These are phyloP conservation scores for Lucinisca nassula DNA, from an alignment of 2,888 invertebrate genomes.

Conservation along the genomic window DNA sequence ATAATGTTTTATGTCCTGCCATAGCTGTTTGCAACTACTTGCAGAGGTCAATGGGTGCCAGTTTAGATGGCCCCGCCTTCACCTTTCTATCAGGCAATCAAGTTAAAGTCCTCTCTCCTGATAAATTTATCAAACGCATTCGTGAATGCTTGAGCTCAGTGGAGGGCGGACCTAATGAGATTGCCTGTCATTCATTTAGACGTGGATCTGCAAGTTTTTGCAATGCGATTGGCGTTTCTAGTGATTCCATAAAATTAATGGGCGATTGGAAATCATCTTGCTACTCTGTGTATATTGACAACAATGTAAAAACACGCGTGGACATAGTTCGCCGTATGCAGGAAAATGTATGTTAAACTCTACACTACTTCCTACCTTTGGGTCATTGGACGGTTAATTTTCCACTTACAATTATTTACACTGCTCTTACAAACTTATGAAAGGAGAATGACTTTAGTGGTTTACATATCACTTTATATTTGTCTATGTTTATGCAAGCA, in stretches of 20 bases:
- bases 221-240: not conserved
- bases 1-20: not conserved
- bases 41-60: not conserved
- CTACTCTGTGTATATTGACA: conserved; percentile 13
- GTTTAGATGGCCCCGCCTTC: not conserved
- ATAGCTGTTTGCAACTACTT: not conserved
- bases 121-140: not conserved
- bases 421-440: not conserved
- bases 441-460: not conserved
- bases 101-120: not conserved
- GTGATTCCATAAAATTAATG: conserved; percentile 2
- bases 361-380: not conserved
- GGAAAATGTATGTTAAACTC: not conserved
- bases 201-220: not conserved
- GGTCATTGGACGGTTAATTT: not conserved
- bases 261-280: conserved; percentile 25
- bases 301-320: not conserved
- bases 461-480: not conserved
- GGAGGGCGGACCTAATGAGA: not conserved
- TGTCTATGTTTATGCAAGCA: not conserved
- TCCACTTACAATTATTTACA: not conserved
- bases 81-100: not conserved
- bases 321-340: not conserved
- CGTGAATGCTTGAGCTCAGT: not conserved
- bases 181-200: not conserved